phyloP scores from a whole-genome alignment of 2,797 vertebrate genomes.

The Eulemur rubriventer region DNA sequence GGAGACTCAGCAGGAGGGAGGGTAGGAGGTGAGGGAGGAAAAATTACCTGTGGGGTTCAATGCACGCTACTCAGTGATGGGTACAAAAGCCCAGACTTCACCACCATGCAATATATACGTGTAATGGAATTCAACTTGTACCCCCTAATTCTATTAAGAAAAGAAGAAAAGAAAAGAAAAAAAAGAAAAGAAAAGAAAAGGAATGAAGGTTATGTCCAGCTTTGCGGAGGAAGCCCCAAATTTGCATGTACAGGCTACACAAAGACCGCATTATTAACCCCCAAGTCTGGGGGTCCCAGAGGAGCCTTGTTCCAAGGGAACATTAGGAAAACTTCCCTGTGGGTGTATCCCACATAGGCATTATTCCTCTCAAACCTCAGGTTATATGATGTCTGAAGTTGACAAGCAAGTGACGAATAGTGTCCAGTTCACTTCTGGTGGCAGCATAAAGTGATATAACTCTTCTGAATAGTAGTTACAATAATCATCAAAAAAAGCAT shows the following conservation, averaged over 20 bases:
- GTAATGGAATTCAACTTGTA: not conserved
- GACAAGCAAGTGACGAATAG: accelerated
- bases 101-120: not conserved
- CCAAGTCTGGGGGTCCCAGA: accelerated
- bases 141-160: not conserved
- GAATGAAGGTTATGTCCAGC: not conserved
- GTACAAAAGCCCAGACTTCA: not conserved
- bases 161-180: not conserved
- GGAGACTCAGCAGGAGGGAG: not conserved
- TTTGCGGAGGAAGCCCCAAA: not conserved
- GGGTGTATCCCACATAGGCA: accelerated
- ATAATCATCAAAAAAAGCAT: not conserved
- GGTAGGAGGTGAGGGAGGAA: not conserved
- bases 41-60: not conserved
- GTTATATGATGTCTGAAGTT: accelerated
- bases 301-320: too few species aligned
- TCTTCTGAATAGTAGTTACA: not conserved
- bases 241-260: not conserved
- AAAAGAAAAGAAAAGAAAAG: not conserved
- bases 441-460: not conserved
- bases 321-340: accelerated
- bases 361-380: not conserved
- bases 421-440: not conserved
- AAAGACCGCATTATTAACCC: not conserved
- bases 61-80: too few species aligned